phyloP scores from a whole-genome alignment of 2,113 vertebrate genomes.

The Cynoglossus semilaevis region DNA sequence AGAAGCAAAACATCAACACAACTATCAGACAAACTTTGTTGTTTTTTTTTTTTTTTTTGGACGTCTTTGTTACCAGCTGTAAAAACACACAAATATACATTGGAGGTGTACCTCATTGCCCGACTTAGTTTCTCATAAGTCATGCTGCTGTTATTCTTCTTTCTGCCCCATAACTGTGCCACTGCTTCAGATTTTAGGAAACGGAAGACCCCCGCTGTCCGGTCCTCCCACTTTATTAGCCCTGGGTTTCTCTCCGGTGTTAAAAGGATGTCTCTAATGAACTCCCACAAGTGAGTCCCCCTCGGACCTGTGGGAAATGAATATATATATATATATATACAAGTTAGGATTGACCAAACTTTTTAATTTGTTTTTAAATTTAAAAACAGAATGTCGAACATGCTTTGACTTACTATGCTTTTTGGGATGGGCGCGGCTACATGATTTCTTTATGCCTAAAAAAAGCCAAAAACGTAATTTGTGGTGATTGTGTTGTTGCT shows the following conservation, averaged over 20 bases:
- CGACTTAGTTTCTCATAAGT: constrained; percentile 98
- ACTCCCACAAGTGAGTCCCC: constrained; percentile 97
- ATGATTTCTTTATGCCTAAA: constrained; percentile 81
- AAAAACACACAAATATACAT: neutral
- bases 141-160: constrained; percentile 99
- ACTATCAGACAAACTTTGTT: too few relatives aligned
- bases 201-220: constrained; percentile 91
- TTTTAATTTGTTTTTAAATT: too few relatives aligned
- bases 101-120: constrained; percentile 87
- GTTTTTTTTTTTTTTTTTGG: too few relatives aligned
- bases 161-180: constrained; percentile 97
- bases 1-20: too few relatives aligned
- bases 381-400: neutral
- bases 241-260: constrained; percentile 94
- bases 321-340: too few relatives aligned
- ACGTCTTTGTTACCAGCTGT: neutral
- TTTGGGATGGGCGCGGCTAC: constrained; percentile 80
- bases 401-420: constrained; percentile 88
- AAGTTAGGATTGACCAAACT: too few relatives aligned
- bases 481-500: neutral
- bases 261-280: constrained; percentile 95
- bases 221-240: constrained; percentile 97
- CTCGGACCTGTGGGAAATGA: constrained; percentile 78
- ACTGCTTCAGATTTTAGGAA: constrained; percentile 97
- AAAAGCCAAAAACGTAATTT: neutral